Percentiles rank a stretch among this genome's conserved stretches.
Conservation (phyloP, 2,113 vertebrate genomes). For the Kobus ellipsiprymnus region DNA sequence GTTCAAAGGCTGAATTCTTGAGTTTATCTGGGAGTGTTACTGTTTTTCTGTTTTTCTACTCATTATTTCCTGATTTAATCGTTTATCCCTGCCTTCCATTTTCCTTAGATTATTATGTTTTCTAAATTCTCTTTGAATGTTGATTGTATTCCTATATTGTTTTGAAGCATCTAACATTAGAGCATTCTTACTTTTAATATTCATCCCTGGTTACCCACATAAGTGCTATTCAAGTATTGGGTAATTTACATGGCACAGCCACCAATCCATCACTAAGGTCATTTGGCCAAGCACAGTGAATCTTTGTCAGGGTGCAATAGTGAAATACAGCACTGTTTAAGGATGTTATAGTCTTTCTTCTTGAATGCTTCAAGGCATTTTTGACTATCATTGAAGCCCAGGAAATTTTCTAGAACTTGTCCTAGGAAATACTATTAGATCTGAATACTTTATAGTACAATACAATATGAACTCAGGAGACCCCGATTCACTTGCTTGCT, state of each 20-base stretch:
- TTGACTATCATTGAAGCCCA: neutral
- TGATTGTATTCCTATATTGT: neutral
- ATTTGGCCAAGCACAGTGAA: neutral
- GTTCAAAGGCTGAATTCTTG: neutral
- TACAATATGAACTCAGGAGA: neutral
- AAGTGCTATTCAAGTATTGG: neutral
- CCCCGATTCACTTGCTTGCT: rapidly evolving
- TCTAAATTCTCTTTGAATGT: neutral
- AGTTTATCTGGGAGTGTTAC: neutral
- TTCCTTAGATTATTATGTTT: neutral
- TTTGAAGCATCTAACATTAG: neutral
- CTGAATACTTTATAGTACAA: neutral
- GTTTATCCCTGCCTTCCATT: neutral
- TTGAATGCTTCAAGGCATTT: neutral
- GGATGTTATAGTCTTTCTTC: neutral
- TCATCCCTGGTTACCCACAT: neutral
- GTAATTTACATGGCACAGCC: neutral
- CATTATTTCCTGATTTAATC: neutral
- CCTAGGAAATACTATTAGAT: neutral
- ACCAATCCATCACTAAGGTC: neutral
- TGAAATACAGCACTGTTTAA: neutral
- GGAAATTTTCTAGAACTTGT: neutral
- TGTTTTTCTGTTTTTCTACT: neutral
- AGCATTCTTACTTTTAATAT: neutral
- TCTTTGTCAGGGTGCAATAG: too few relatives aligned